A percentile compares a stretch with the other conserved stretches of the same genome.
These are phyloP conservation scores for Nymphicus hollandicus DNA, from an alignment of 2,113 vertebrate genomes.

Conservation along the genomic window DNA sequence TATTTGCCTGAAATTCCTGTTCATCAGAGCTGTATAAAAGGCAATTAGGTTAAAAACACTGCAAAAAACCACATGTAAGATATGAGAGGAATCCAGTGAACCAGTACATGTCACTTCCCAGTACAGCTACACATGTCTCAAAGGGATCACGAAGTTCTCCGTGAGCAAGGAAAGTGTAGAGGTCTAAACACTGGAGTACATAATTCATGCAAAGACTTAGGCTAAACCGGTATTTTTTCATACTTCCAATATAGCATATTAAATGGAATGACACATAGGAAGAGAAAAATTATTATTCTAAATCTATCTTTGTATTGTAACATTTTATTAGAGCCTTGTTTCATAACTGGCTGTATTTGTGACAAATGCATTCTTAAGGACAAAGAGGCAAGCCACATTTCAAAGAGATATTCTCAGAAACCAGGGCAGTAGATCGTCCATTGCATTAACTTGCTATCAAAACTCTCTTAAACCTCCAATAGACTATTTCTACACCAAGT, in stretches of 20 bases:
- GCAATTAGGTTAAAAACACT: not conserved
- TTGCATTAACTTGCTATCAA: constrained; percentile 51
- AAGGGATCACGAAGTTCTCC: not conserved
- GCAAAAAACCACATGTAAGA: accelerated
- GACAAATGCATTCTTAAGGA: constrained; percentile 27
- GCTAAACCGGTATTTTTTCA: not conserved
- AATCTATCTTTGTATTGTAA: not conserved
- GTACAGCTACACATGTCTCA: not conserved
- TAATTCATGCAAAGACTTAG: not conserved
- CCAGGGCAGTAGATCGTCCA: constrained; percentile 43
- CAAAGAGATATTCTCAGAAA: constrained; percentile 46
- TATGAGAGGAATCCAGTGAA: not conserved
- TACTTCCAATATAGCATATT: not conserved
- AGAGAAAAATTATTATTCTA: constrained; percentile 11
- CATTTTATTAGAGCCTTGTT: not conserved
- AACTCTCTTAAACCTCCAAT: constrained; percentile 23
- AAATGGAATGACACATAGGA: not conserved
- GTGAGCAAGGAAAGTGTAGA: not conserved
- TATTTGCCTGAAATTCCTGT: not conserved
- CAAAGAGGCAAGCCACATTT: not conserved
- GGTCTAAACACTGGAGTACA: not conserved
- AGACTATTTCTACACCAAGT: not conserved
- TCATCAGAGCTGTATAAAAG: not conserved
- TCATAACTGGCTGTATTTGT: not conserved
- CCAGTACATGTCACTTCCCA: not conserved